phyloP scores from a whole-genome alignment of 2,888 invertebrate species.

The Lacanobia oleracea region DNA sequence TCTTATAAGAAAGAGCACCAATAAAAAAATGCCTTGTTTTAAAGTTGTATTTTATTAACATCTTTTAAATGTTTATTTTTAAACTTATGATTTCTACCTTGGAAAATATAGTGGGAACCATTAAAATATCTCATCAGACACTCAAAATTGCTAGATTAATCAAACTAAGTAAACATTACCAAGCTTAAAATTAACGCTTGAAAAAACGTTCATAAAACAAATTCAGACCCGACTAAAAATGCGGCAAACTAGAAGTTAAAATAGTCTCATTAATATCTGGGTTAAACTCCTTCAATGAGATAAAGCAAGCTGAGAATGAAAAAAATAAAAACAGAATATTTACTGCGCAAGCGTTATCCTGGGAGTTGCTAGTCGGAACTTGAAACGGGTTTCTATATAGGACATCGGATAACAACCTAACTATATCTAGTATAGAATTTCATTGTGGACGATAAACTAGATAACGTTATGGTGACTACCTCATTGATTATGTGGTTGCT shows the following conservation, averaged over 20 bases:
- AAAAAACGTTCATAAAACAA: conserved; percentile 11
- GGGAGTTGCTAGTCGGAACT: conserved; percentile 33
- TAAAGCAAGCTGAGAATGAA: conserved; percentile 29
- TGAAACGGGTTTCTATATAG: conserved; percentile 47
- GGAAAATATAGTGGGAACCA: neutral
- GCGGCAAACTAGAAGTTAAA: conserved; percentile 27
- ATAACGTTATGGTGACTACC: conserved; percentile 29
- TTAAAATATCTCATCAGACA: neutral
- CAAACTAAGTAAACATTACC: conserved; percentile 12
- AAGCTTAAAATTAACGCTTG: conserved; percentile 6
- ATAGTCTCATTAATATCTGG: conserved; percentile 51
- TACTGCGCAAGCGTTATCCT: conserved; percentile 45
- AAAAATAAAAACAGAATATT: conserved; percentile 31
- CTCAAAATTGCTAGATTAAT: neutral
- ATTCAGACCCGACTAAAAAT: conserved; percentile 7
- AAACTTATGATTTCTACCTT: too few relatives aligned
- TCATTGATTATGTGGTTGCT: conserved; percentile 39
- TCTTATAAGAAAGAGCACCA: too few relatives aligned
- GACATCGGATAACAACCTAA: conserved; percentile 33
- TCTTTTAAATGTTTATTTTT: too few relatives aligned
- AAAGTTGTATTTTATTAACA: too few relatives aligned
- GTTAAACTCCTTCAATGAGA: conserved; percentile 35
- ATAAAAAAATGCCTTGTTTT: too few relatives aligned
- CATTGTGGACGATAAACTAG: conserved; percentile 37
- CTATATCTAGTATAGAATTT: conserved; percentile 24